Evolutionary conservation across 2,888 invertebrate genomes (phyloP), one percentile per base, ranked within the genome.

Genomic region (Abrostola tripartita): DNA sequence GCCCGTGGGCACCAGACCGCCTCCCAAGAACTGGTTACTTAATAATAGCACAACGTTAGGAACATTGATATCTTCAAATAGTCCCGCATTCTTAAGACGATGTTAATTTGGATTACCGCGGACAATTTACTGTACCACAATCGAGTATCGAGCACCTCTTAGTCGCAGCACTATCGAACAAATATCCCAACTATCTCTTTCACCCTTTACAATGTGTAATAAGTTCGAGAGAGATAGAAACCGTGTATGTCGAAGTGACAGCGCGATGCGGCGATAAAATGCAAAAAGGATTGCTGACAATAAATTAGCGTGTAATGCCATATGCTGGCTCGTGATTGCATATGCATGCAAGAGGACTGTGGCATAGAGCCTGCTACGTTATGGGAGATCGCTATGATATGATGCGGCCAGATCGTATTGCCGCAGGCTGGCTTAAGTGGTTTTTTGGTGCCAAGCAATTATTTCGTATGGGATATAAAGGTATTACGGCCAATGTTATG

Each of bases 231-330:
- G 44, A 7, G 64, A 68, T 14, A 24, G 36, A 10, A 35, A 0
- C 14, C 14, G 35, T 37, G 14, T 51, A 9, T 11, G n/a, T 47
- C 53, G 44, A 40, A 35, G n/a, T 60, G 75, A 70, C 59, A 61
- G 47, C 37, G 14, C 71, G 65, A 65, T 67, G 57, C 12, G 14
- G 12, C 35, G 61, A 63, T 74, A 77, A 77, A 66, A 70, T 57
- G 64, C 63, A 62, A 58, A 69, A 66, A 73, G 55, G 40, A 70
- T 67, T 55, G 64, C 78, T 54, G 60, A 61, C 61, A 77, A 66
- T 76, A 79, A 77, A 77, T 76, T 63, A 57, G 54, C 49, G 50
- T 51, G 61, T 78, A 78, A 78, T 72, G 65, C 73, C 57, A 65
- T 61, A 59, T 53, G 64, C 55, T 49, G 47, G 50, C 40, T 14